Evolutionary conservation across 2,797 vertebrate species (phyloP), one percentile per base, ranked within the genome.

Genomic region (Protonibea diacanthus): DNA sequence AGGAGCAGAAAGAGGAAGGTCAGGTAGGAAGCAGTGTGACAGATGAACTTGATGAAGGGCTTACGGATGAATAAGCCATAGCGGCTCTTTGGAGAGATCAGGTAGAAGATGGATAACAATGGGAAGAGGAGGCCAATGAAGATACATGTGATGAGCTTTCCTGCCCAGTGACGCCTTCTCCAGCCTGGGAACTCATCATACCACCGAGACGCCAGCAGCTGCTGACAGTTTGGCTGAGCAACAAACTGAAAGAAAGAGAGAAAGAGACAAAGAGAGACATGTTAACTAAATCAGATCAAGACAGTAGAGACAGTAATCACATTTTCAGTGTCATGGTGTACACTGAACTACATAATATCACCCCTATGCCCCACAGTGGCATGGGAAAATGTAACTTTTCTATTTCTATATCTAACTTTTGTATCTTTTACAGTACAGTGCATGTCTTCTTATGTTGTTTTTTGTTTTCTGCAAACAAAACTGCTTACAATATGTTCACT

Each of bases 11-110:
- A 96, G 88, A 99, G 95, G 93, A 99, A 99, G 90, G 97, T 99
- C 95, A 99, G 93, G 92, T 99, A 99, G 23, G 98, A 99, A 23
- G 98, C 95, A 0, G 98, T 99, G 91, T 99, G 98, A 94, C 98
- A 99, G 95, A 99, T 99, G 94, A 99, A 99, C 95, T 99, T 99
- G 95, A 99, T 97, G 93, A 99, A 99, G 83, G 98, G 98, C 89
- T 98, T 99, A 85, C 97, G 96, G 92, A 99, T 99, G 94, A 99
- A 98, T 23, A 97, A 93, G 81, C 98, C 97, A 5, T 96, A 91
- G 13, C 95, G 96, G 91, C 97, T 99, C 94, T 97, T 99, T 51
- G 98, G 98, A 38, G 93, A 94, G 84, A 98, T 94, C 91, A 99
- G 89, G 93, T 99, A 99, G 93, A 96, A 96, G 82, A 98, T 91